Base-by-base conservation (phyloP, 2,113 vertebrate genomes). In the Holacanthus passer region DNA sequence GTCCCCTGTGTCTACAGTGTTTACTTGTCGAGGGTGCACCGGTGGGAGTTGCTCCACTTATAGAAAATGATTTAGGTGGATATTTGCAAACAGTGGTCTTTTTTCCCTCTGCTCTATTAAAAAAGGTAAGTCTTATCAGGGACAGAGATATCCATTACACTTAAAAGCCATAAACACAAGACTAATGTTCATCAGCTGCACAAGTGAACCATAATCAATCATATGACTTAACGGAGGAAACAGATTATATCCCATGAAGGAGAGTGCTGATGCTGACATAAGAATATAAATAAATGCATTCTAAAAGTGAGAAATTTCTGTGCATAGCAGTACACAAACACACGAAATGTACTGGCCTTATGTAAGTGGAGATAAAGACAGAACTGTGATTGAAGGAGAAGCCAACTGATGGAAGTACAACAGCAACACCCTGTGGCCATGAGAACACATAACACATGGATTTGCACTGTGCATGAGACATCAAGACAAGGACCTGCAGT, bases 181-280 rank as follows among this genome's bases (percentile, higher is more conserved):
- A 95, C 88, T 92, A 93, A 95, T 94, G 93, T 92, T 95, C 71
- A 89, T 95, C 93, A 95, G 92, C 90, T 94, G 91, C 88, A 72
- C 76, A 56, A 88, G 58, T 83, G 92, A 92, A 65, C 82, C 66
- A 29, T 84, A 83, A 95, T 96, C 91, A 93, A 93, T 95, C 93
- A 91, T 86, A 7, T 24, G 80, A 88, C 67, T 91, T 90, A 91
- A 87, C 73, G 65, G 62, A 90, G 83, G 91, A 89, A 90, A 91
- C 83, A 83, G 71, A 92, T 92, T 89, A 92, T 93, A 92, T 93
- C 86, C 88, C 52, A 60, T 83, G 85, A 68, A 91, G 81, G 83
- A 91, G 90, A 92, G 85, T 93, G 92, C 93, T 95, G 92, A 94
- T 91, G 86, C 90, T 56, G 89, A 93, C 93, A 88, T 90, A 88